Percentiles rank a stretch among this genome's conserved stretches.
Conservation (phyloP, 1,140 invertebrate genomes). For the Euura lappo region DNA sequence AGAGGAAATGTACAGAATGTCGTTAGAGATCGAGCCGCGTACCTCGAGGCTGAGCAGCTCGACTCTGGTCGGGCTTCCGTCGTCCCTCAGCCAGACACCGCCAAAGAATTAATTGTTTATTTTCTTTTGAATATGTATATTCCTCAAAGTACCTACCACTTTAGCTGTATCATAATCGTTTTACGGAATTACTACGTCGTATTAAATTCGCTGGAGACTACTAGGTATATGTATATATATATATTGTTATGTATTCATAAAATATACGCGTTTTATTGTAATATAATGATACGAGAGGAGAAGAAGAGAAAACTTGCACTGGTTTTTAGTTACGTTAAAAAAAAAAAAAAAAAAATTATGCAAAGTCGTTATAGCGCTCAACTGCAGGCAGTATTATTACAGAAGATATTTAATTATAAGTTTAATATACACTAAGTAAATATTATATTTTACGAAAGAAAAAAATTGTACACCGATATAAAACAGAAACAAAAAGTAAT, state of each 20-base stretch:
- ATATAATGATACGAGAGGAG: too few relatives aligned
- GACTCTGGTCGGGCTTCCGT: slow-evolving; percentile 38
- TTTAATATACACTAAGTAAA: too few relatives aligned
- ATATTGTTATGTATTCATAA: too few relatives aligned
- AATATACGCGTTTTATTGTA: too few relatives aligned
- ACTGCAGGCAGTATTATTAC: slow-evolving; percentile 11
- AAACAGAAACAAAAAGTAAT: neutral
- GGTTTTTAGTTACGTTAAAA: neutral
- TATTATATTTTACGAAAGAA: neutral
- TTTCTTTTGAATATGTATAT: too few relatives aligned
- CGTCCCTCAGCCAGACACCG: slow-evolving; percentile 30
- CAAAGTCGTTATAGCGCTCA: neutral
- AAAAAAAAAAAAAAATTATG: too few relatives aligned
- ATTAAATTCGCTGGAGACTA: too few relatives aligned
- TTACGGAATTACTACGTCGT: too few relatives aligned
- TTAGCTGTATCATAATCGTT: too few relatives aligned
- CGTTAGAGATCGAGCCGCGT: slow-evolving; percentile 85
- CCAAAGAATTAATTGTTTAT: slow-evolving; percentile 27
- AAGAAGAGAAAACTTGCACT: neutral
- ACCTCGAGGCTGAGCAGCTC: slow-evolving; percentile 66
- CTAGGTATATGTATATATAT: too few relatives aligned
- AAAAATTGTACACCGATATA: neutral
- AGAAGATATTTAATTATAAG: neutral
- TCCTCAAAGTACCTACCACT: too few relatives aligned
- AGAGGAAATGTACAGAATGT: slow-evolving; percentile 84